These are phyloP conservation scores for Ascidia mentula DNA, from an alignment of 23 tunicate genomes.

Conservation along the genomic window DNA sequence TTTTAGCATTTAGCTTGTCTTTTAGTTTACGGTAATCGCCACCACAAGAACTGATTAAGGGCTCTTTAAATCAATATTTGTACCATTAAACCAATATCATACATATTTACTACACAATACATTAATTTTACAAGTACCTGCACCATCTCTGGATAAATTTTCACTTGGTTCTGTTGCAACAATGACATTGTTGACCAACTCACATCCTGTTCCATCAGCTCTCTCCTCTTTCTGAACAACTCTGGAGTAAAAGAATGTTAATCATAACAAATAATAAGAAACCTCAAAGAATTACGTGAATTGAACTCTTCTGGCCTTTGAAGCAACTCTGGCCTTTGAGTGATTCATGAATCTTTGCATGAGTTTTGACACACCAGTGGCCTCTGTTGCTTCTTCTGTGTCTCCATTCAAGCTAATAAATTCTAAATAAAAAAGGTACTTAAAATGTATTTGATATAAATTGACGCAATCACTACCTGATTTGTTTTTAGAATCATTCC, in stretches of 20 bases:
- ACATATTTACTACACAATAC: background rate
- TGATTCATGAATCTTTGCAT: conserved; percentile 78
- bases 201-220: conserved; percentile 58
- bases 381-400: background rate
- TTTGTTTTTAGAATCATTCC: background rate
- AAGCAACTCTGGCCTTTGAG: conserved; percentile 15
- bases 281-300: conserved; percentile 35
- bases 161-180: background rate
- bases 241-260: conserved; percentile 14
- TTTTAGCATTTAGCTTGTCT: conserved; percentile 52
- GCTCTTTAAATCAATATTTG: background rate
- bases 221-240: conserved; percentile 57
- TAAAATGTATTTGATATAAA: background rate
- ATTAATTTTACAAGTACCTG: background rate
- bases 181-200: conserved; percentile 61
- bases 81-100: background rate
- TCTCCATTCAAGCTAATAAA: conserved; percentile 47
- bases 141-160: background rate
- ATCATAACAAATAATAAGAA: background rate
- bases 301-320: conserved; percentile 41
- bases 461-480: background rate
- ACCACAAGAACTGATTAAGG: conserved; percentile 11
- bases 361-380: conserved; percentile 31
- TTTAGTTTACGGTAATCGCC: conserved; percentile 29
- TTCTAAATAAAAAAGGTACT: background rate